Evolutionary conservation across 30 jellyfish, hydroid and myxozoan genomes (phyloP).

Genomic region (Turritopsis rubra): DNA sequence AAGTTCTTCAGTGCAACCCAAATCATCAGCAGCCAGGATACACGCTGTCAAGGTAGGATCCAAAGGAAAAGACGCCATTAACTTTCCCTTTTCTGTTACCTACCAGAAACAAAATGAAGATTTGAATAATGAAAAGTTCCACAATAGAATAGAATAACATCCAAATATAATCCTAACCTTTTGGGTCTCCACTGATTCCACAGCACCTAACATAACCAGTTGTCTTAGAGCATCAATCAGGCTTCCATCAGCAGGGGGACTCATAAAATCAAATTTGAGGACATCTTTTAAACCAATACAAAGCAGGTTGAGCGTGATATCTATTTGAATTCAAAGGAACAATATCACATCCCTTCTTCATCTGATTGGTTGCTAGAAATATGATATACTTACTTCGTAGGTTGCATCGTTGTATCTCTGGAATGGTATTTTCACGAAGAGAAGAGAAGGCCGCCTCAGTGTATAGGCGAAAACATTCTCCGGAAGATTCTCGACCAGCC

Average conservation of each 20-base stretch:
- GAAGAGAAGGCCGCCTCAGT: conserved; percentile 70
- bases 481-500: conserved; percentile 97
- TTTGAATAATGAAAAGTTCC: too few species aligned
- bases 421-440: conserved; percentile 59
- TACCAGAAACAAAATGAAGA: conserved; percentile 1
- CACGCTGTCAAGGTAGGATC: conserved; percentile 77
- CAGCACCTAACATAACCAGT: conserved; percentile 75
- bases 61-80: conserved; percentile 81
- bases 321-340: conserved; percentile 3
- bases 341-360: too few species aligned
- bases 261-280: conserved; percentile 72
- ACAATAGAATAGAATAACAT: not conserved
- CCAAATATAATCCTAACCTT: conserved; percentile 26
- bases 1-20: conserved; percentile 77
- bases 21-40: conserved; percentile 74
- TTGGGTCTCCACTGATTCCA: conserved; percentile 63
- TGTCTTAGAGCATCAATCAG: conserved; percentile 61
- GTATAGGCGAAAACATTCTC: conserved; percentile 82
- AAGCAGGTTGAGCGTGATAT: conserved; percentile 60
- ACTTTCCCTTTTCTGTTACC: conserved; percentile 82
- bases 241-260: conserved; percentile 60
- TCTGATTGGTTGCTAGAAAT: not conserved
- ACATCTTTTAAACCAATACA: conserved; percentile 80
- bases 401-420: conserved; percentile 82
- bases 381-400: conserved; percentile 8